These are phyloP conservation scores for Scaptomyza cyrtandrae DNA, from an alignment of 2,888 invertebrate species.

Conservation along the genomic window DNA sequence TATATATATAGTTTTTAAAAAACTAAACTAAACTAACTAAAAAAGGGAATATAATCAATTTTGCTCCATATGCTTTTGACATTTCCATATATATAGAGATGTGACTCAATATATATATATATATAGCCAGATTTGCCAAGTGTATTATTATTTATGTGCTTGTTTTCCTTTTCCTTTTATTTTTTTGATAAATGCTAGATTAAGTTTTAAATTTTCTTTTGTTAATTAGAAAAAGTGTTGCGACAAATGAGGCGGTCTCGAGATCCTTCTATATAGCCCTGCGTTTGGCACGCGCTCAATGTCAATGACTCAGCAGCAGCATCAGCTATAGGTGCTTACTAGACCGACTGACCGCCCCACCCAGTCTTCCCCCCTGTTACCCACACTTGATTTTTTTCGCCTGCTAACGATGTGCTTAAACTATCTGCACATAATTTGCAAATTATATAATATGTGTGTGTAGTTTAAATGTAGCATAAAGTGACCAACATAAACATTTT, in stretches of 20 bases:
- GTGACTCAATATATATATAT: constrained; percentile 10
- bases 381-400: background rate
- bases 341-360: background rate
- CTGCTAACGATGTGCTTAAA: constrained; percentile 60
- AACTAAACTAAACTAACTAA: too few relatives aligned
- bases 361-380: background rate
- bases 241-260: constrained; percentile 32
- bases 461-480: constrained; percentile 13
- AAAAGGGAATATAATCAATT: too few relatives aligned
- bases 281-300: constrained; percentile 65
- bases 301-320: constrained; percentile 27
- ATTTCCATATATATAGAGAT: background rate
- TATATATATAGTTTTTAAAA: background rate
- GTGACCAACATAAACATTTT: constrained; percentile 4
- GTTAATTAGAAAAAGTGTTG: constrained; percentile 39
- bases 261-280: constrained; percentile 2
- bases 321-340: background rate
- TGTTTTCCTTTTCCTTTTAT: background rate
- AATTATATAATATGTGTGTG: constrained; percentile 36
- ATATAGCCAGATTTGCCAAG: background rate
- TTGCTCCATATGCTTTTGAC: too few relatives aligned
- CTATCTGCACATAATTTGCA: constrained; percentile 47
- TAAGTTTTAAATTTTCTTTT: constrained; percentile 8
- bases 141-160: constrained; percentile 2
- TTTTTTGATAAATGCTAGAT: constrained; percentile 15